Percentiles rank a stretch among this genome's conserved stretches.
phyloP scores from a whole-genome alignment of 2,113 vertebrate genomes.

The Rhabdornis inornatus region DNA sequence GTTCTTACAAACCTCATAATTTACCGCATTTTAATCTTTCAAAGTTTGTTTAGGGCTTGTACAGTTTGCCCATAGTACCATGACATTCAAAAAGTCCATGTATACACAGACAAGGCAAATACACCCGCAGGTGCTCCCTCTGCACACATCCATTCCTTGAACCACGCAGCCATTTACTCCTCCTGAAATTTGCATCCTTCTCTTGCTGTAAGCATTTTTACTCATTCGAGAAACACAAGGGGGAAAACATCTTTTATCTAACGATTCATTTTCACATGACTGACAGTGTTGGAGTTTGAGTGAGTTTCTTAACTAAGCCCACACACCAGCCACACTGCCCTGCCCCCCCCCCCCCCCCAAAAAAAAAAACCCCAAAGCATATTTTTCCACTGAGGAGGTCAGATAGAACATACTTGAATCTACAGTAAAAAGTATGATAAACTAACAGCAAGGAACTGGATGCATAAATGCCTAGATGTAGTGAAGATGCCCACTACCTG shows the following conservation, averaged over 20 bases:
- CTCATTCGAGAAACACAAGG: not conserved
- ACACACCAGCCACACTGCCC: not conserved
- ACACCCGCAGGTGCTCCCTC: not conserved
- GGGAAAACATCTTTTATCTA: not conserved
- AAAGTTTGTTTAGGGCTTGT: not conserved
- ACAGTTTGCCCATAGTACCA: not conserved
- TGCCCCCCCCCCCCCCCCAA: not conserved
- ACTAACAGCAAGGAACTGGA: not conserved
- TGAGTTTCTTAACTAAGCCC: not conserved
- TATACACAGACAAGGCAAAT: not conserved
- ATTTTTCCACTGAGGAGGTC: not conserved
- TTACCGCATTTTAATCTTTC: not conserved
- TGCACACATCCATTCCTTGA: not conserved
- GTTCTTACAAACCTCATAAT: not conserved
- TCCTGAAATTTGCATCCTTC: not conserved
- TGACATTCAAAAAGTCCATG: not conserved
- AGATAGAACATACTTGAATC: not conserved
- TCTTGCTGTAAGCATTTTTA: not conserved
- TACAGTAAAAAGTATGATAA: not conserved
- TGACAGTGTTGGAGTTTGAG: not conserved
- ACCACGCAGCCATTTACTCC: not conserved
- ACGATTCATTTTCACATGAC: not conserved
- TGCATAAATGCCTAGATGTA: not conserved
- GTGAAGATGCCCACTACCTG: not conserved
- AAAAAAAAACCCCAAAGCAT: not conserved